phyloP scores from a whole-genome alignment of 64 coral and sea anemone genomes.

The Montipora foliosa region DNA sequence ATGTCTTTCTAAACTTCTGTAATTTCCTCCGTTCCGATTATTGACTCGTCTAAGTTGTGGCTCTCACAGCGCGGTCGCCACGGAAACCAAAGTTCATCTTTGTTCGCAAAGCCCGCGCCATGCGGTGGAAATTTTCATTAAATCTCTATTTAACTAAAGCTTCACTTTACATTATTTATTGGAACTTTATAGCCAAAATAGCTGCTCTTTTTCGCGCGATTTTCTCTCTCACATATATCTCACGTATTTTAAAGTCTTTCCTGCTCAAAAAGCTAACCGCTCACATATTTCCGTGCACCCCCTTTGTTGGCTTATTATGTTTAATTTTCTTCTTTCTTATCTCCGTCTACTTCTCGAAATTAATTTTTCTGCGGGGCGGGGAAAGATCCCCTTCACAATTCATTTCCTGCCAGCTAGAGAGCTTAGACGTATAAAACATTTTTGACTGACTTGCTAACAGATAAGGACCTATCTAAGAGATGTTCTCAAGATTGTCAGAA shows the following conservation, averaged over 20 bases:
- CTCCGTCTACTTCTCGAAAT: slow-evolving; percentile 42
- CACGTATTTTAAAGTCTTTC: not conserved
- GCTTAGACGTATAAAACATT: slow-evolving; percentile 25
- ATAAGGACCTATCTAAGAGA: slow-evolving; percentile 39
- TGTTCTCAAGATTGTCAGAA: slow-evolving; percentile 27
- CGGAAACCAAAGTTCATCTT: slow-evolving; percentile 31
- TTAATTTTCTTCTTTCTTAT: slow-evolving; percentile 35
- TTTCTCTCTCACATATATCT: slow-evolving; percentile 5
- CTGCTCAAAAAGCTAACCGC: slow-evolving; percentile 6
- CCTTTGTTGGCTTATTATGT: slow-evolving; percentile 11
- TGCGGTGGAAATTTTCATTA: slow-evolving; percentile 48
- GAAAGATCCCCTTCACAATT: slow-evolving; percentile 28
- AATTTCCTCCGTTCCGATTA: not conserved
- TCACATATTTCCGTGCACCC: slow-evolving; percentile 20
- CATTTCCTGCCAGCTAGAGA: slow-evolving; percentile 39
- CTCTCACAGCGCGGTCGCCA: slow-evolving; percentile 11
- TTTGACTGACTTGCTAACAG: slow-evolving; percentile 23
- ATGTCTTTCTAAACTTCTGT: slow-evolving; percentile 19
- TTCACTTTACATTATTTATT: not conserved
- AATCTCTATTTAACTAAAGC: slow-evolving; percentile 22
- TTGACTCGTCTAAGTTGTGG: too few species aligned
- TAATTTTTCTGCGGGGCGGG: slow-evolving; percentile 47
- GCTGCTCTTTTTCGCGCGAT: slow-evolving; percentile 4
- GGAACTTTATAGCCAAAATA: slow-evolving; percentile 5
- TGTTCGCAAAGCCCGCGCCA: slow-evolving; percentile 20